Evolutionary conservation across 2,797 vertebrate genomes (phyloP).

Genomic region (Darevskia nairensis): DNA sequence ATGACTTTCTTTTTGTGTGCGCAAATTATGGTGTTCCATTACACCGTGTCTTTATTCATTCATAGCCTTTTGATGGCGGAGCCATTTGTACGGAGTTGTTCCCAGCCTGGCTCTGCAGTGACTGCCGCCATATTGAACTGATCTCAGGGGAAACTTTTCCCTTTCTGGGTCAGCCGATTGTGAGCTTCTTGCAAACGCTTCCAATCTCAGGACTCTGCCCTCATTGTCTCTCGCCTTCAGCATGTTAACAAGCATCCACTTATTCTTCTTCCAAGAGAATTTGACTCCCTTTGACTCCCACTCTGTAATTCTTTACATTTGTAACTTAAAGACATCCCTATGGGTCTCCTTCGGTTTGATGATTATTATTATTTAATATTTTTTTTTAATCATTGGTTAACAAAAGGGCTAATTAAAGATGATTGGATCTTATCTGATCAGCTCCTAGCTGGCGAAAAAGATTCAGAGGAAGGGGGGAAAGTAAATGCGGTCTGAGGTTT

Average conservation of each 20-base stretch:
- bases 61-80: rapidly evolving
- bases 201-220: not conserved
- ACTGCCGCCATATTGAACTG: rapidly evolving
- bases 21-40: constrained; percentile 6
- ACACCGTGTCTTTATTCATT: not conserved
- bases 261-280: not conserved
- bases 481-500: not conserved
- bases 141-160: rapidly evolving
- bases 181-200: not conserved
- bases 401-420: not conserved
- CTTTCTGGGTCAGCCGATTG: not conserved
- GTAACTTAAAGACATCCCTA: not conserved
- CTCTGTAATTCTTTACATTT: not conserved
- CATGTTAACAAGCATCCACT: not conserved
- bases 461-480: not conserved
- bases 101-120: not conserved
- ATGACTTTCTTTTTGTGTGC: not conserved
- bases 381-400: no score
- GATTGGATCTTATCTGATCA: not conserved
- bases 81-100: rapidly evolving
- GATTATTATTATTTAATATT: no score
- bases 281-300: not conserved
- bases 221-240: not conserved
- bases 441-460: not conserved
- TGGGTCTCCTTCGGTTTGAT: not conserved